phyloP scores from a whole-genome alignment of 2,888 invertebrate genomes.

The Protodeltote pygarga region DNA sequence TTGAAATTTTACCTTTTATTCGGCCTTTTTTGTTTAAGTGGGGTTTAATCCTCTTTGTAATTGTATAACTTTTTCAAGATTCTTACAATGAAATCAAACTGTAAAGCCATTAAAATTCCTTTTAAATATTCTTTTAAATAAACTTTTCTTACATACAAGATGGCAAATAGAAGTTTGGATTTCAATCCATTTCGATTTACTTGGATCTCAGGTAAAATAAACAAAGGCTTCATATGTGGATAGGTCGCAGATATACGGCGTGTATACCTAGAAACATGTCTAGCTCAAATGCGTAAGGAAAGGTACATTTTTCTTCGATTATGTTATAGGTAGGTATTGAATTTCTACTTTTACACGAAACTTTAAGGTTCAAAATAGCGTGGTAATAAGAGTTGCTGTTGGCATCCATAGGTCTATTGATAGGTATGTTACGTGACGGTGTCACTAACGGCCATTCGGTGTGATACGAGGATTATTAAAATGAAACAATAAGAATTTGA shows the following conservation, averaged over 20 bases:
- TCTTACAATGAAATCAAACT: background rate
- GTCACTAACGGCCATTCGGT: too few relatives aligned
- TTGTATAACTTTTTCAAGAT: constrained; percentile 1
- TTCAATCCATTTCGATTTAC: background rate
- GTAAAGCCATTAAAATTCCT: background rate
- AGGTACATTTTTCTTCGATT: constrained; percentile 15
- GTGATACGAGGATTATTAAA: too few relatives aligned
- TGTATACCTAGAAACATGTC: constrained; percentile 1
- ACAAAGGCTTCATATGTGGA: background rate
- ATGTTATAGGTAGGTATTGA: background rate
- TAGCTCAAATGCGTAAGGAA: constrained; percentile 10
- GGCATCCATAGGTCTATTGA: constrained; percentile 14
- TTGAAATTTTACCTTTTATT: constrained; percentile 10
- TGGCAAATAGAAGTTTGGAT: too few relatives aligned
- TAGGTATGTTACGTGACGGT: too few relatives aligned
- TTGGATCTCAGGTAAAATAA: background rate
- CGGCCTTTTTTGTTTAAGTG: constrained; percentile 2
- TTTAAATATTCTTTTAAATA: too few relatives aligned
- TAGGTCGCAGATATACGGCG: background rate
- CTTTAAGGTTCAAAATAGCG: constrained; percentile 2
- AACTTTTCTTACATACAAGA: too few relatives aligned
- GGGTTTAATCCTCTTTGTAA: constrained; percentile 5
- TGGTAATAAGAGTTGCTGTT: constrained; percentile 3
- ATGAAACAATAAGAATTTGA: too few relatives aligned
- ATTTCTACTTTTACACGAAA: background rate